These are phyloP conservation scores for Mola mola DNA, from an alignment of 2,113 vertebrate genomes.

Conservation along the genomic window DNA sequence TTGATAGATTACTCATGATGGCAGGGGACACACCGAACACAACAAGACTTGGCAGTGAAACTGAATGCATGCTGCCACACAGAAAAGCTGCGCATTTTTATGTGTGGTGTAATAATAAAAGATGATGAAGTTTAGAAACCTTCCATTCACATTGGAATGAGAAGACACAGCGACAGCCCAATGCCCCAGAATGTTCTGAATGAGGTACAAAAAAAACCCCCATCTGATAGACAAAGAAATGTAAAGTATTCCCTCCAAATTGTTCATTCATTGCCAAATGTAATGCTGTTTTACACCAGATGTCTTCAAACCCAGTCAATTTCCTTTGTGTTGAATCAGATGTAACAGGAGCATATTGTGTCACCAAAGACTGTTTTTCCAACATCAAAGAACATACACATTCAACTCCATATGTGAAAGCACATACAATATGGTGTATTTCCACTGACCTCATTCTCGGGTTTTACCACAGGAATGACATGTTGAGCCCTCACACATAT, in stretches of 20 bases:
- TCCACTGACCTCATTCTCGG: slow-evolving; percentile 37
- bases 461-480: slow-evolving; percentile 45
- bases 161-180: too few species aligned
- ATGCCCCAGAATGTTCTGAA: too few species aligned
- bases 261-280: not conserved
- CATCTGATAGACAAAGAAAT: too few species aligned
- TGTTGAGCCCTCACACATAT: slow-evolving; percentile 27
- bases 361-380: slow-evolving; percentile 2
- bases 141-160: too few species aligned
- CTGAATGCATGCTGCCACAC: not conserved
- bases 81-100: not conserved
- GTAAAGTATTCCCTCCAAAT: too few species aligned
- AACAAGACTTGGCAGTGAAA: too few species aligned
- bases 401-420: slow-evolving; percentile 12
- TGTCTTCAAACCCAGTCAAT: not conserved
- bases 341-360: not conserved
- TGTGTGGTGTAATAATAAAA: not conserved
- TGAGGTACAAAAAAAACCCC: too few species aligned
- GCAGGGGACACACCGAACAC: slow-evolving; percentile 28
- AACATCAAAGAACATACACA: slow-evolving; percentile 3
- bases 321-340: not conserved
- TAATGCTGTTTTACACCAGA: not conserved
- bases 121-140: too few species aligned
- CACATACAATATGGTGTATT: slow-evolving; percentile 3
- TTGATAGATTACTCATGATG: slow-evolving; percentile 39